These are phyloP conservation scores for Xiphophorus maculatus DNA, from an alignment of 2,113 vertebrate species.

Conservation along the genomic window DNA sequence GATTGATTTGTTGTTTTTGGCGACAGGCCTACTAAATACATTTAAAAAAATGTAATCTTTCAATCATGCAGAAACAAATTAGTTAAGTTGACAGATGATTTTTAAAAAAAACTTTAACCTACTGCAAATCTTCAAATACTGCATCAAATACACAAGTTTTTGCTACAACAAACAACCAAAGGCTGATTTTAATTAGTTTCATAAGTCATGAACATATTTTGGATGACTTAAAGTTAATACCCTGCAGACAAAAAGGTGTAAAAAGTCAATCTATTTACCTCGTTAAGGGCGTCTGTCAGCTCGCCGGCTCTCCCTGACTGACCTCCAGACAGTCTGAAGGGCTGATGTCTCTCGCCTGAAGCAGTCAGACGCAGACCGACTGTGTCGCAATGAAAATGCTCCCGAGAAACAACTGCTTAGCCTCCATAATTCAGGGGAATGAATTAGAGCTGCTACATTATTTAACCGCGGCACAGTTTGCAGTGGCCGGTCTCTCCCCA, in stretches of 20 bases:
- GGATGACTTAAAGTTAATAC: no score
- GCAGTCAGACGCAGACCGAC: conserved; percentile 19
- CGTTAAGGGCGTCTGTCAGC: conserved; percentile 3
- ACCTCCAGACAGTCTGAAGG: conserved; percentile 57
- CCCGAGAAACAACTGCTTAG: conserved; percentile 1
- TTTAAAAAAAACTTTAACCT: no score
- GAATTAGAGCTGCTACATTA: conserved; percentile 55
- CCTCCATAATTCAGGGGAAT: conserved; percentile 54
- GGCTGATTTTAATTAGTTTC: background rate
- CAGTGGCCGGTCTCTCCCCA: background rate
- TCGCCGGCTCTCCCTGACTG: conserved; percentile 25
- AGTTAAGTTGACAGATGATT: background rate
- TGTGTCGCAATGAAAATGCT: conserved; percentile 26
- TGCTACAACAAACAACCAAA: no score
- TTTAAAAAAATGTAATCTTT: no score
- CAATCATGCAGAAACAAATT: background rate
- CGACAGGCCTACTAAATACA: no score
- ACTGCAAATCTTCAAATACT: no score
- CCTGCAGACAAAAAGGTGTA: rapidly evolving
- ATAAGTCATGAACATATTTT: no score
- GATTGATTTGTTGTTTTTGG: no score
- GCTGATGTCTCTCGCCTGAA: conserved; percentile 31
- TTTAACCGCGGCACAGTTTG: conserved; percentile 48
- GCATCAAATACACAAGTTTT: no score
- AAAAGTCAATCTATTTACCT: conserved; percentile 14